Percentiles rank a stretch among this genome's conserved stretches.
Conservation (phyloP, 1,140 invertebrate species). For the Orius insidiosus region DNA sequence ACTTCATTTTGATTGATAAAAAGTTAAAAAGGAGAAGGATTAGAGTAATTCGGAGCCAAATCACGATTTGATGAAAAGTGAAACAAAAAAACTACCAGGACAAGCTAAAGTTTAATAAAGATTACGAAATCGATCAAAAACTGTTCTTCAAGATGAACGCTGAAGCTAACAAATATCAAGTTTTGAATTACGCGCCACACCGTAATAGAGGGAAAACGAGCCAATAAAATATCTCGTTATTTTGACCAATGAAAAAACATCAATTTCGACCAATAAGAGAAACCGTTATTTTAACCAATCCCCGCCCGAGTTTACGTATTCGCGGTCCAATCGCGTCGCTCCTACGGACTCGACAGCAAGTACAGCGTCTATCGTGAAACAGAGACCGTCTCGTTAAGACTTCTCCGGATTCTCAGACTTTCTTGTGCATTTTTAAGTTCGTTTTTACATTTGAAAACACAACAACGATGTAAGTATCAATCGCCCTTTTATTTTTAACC, state of each 20-base stretch:
- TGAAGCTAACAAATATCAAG: too few relatives aligned
- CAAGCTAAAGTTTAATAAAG: too few relatives aligned
- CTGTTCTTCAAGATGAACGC: too few relatives aligned
- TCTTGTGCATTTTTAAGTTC: neutral
- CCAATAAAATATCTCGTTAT: conserved; percentile 13
- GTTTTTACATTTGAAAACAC: neutral
- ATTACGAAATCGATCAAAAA: too few relatives aligned
- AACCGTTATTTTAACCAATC: conserved; percentile 16
- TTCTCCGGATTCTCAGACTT: neutral
- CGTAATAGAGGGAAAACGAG: neutral
- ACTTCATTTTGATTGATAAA: too few relatives aligned
- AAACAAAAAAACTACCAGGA: too few relatives aligned
- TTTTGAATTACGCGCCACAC: too few relatives aligned
- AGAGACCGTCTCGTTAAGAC: neutral
- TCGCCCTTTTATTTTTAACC: neutral
- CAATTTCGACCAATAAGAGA: conserved; percentile 8
- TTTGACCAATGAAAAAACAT: conserved; percentile 10
- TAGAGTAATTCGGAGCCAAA: too few relatives aligned
- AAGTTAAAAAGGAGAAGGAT: too few relatives aligned
- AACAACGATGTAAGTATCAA: neutral
- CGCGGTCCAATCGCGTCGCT: conserved; percentile 10
- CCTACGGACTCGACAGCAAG: neutral
- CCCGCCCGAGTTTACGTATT: neutral
- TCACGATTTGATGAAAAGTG: too few relatives aligned
- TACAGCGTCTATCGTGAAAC: conserved; percentile 1